Evolutionary conservation across 2,888 invertebrate genomes (phyloP).

Genomic region (Neoitamus cyanurus): DNA sequence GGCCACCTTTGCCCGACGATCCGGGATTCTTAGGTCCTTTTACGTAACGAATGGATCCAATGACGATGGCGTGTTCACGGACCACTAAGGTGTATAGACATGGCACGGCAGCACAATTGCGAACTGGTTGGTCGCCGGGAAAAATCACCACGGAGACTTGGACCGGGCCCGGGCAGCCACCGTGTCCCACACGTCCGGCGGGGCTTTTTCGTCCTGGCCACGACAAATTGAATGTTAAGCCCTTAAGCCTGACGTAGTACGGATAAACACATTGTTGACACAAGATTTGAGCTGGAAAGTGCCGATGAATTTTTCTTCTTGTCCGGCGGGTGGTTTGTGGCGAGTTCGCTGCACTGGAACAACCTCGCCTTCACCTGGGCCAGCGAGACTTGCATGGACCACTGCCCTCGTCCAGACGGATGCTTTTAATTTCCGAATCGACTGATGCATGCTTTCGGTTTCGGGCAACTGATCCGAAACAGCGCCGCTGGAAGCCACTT

Average conservation of each 20-base stretch:
- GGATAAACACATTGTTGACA: slow-evolving; percentile 47
- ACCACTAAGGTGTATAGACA: neutral
- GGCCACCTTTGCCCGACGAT: neutral
- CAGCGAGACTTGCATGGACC: neutral
- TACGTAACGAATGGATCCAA: slow-evolving; percentile 15
- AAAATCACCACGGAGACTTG: neutral
- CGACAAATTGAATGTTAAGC: slow-evolving; percentile 47
- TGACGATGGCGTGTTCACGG: neutral
- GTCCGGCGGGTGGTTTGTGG: neutral
- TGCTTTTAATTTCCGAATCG: neutral
- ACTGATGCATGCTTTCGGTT: neutral
- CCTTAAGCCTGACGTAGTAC: slow-evolving; percentile 42
- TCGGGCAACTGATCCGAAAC: neutral
- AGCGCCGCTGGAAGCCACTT: neutral
- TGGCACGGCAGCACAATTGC: neutral
- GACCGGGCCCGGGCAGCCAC: neutral
- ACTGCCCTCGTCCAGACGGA: neutral
- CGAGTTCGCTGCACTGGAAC: neutral
- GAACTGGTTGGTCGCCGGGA: neutral
- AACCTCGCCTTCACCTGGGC: neutral
- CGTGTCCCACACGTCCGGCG: neutral
- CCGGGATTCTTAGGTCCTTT: neutral
- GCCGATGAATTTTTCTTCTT: neutral
- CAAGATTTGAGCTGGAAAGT: slow-evolving; percentile 37
- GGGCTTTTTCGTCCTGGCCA: slow-evolving; percentile 35